Percentiles rank a stretch among this genome's conserved stretches.
These are phyloP conservation scores for Etheostoma cragini DNA, from an alignment of 2,113 vertebrate genomes.

Conservation along the genomic window DNA sequence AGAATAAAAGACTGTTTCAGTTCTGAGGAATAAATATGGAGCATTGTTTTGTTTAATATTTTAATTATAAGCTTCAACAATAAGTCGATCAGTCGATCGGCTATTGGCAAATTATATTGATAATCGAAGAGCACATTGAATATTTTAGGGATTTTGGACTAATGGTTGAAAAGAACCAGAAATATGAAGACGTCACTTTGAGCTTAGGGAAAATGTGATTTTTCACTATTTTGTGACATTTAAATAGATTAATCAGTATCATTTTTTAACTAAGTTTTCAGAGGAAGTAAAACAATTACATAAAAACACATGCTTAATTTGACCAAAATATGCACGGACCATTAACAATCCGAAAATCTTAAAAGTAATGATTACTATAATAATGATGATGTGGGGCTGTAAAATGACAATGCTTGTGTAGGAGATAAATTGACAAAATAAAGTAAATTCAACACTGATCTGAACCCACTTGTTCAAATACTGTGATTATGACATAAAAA, in stretches of 20 bases:
- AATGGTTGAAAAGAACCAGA: background rate
- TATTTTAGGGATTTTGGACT: background rate
- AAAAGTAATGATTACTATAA: background rate
- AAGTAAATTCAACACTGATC: background rate
- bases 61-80: no score
- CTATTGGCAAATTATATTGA: no score
- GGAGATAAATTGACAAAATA: background rate
- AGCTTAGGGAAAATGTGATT: background rate
- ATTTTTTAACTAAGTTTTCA: background rate
- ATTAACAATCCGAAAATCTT: background rate
- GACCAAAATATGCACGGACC: background rate
- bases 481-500: background rate
- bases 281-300: background rate
- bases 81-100: no score
- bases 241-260: no score
- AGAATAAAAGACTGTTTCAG: background rate
- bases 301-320: background rate
- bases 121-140: no score
- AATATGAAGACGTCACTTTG: background rate
- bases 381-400: background rate
- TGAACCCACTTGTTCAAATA: background rate
- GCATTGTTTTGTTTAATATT: background rate
- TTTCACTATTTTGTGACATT: background rate
- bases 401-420: background rate
- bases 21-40: background rate